Conservation (phyloP, 1,140 invertebrate species). For the Cherax quadricarinatus region DNA sequence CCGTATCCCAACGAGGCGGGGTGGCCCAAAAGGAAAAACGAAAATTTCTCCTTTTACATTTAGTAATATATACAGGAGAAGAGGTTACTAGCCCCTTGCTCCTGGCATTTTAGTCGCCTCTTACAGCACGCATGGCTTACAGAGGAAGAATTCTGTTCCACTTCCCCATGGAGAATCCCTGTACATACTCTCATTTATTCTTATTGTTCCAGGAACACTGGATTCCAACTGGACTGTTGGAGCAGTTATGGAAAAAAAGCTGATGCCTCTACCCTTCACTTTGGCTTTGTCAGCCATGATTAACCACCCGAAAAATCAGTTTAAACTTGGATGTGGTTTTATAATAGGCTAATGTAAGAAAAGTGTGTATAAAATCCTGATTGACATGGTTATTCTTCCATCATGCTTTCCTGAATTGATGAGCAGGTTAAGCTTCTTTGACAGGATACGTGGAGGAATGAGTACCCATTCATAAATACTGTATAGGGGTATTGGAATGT, state of each 20-base stretch:
- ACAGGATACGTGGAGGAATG: not conserved
- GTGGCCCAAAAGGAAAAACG: no score
- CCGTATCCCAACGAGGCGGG: no score
- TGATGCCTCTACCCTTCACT: conserved; percentile 94
- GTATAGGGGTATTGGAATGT: conserved; percentile 51
- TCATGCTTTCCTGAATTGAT: not conserved
- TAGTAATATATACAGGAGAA: no score
- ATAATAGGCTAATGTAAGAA: conserved; percentile 83
- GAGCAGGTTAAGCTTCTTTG: not conserved
- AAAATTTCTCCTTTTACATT: no score
- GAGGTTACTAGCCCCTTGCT: no score
- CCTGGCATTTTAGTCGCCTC: no score
- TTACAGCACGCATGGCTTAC: no score
- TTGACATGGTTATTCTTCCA: not conserved
- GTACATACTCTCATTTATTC: conserved; percentile 72
- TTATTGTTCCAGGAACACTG: conserved; percentile 83
- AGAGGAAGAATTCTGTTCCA: no score
- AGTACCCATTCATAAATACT: conserved; percentile 34
- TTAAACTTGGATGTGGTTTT: conserved; percentile 90
- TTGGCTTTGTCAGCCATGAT: conserved; percentile 94
- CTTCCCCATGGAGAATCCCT: no score
- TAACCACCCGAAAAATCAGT: conserved; percentile 93
- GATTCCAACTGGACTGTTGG: conserved; percentile 98
- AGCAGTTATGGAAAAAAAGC: conserved; percentile 95
- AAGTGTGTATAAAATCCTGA: conserved; percentile 13